Conservation (phyloP, 2,888 invertebrate genomes). For the Dexiosoma caninum region DNA sequence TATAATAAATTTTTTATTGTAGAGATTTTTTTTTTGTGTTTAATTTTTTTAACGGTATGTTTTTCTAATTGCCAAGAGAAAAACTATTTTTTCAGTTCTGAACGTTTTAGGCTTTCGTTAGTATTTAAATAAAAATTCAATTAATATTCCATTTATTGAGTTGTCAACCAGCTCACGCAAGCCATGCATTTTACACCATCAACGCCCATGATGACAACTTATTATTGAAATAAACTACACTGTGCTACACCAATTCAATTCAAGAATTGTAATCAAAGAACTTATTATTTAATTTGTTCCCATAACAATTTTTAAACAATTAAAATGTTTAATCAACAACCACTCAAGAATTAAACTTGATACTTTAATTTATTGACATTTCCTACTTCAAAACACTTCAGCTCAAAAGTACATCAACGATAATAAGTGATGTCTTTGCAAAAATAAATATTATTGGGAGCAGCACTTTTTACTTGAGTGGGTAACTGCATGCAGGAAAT, state of each 20-base stretch:
- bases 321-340: conserved; percentile 16
- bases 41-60: too few relatives aligned
- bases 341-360: conserved; percentile 12
- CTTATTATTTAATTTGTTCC: not conserved
- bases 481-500: conserved; percentile 43
- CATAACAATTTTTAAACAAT: conserved; percentile 6
- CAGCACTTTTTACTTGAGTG: not conserved
- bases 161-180: conserved; percentile 4
- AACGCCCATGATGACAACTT: conserved; percentile 2
- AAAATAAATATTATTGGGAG: conserved; percentile 1
- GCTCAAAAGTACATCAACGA: conserved; percentile 9
- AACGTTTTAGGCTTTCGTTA: not conserved
- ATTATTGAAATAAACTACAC: not conserved
- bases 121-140: not conserved
- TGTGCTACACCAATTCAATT: not conserved
- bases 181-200: not conserved
- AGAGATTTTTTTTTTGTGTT: too few relatives aligned
- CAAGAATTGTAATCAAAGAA: not conserved
- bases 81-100: too few relatives aligned
- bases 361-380: conserved; percentile 23
- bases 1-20: too few relatives aligned
- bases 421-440: not conserved
- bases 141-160: conserved; percentile 1
- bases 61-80: too few relatives aligned
- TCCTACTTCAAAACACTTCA: conserved; percentile 33